A percentile compares a stretch with the other conserved stretches of the same genome.
phyloP scores from a whole-genome alignment of 2,113 vertebrate species.

The Seriola quinqueradiata region DNA sequence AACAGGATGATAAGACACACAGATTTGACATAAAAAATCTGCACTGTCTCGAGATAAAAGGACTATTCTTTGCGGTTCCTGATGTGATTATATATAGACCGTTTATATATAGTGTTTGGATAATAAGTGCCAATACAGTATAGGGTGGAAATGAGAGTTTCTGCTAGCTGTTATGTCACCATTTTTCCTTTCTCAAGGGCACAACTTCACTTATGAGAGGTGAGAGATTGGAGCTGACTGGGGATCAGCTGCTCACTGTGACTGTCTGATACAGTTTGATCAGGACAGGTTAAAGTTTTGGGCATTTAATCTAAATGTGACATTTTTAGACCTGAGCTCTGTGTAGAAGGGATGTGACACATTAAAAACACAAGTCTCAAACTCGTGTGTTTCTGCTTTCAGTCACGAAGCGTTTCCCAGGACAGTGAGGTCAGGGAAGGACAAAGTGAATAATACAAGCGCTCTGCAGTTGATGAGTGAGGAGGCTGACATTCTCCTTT shows the following conservation, averaged over 20 bases:
- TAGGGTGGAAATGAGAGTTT: slow-evolving; percentile 13
- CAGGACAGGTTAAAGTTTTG: background rate
- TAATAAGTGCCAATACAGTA: slow-evolving; percentile 14
- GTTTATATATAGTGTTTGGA: slow-evolving; percentile 2
- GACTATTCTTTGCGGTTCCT: background rate
- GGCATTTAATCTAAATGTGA: background rate
- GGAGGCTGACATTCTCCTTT: slow-evolving; percentile 40
- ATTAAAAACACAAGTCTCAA: background rate
- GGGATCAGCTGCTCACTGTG: slow-evolving; percentile 9
- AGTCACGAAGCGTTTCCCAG: slow-evolving; percentile 27
- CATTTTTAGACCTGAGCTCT: background rate
- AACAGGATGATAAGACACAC: background rate
- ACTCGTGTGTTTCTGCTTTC: background rate
- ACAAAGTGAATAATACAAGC: slow-evolving; percentile 21
- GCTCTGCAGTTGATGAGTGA: slow-evolving; percentile 16
- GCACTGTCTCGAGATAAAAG: no score
- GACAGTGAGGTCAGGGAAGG: background rate
- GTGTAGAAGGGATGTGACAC: background rate
- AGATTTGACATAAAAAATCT: no score
- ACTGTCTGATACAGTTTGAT: background rate
- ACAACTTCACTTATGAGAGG: slow-evolving; percentile 10
- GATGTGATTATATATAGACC: background rate
- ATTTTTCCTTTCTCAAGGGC: slow-evolving; percentile 33
- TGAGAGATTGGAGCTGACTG: slow-evolving; percentile 19
- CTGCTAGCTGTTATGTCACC: slow-evolving; percentile 25